Base-by-base conservation (phyloP, 2,113 vertebrate species). In the Zosterops borbonicus region DNA sequence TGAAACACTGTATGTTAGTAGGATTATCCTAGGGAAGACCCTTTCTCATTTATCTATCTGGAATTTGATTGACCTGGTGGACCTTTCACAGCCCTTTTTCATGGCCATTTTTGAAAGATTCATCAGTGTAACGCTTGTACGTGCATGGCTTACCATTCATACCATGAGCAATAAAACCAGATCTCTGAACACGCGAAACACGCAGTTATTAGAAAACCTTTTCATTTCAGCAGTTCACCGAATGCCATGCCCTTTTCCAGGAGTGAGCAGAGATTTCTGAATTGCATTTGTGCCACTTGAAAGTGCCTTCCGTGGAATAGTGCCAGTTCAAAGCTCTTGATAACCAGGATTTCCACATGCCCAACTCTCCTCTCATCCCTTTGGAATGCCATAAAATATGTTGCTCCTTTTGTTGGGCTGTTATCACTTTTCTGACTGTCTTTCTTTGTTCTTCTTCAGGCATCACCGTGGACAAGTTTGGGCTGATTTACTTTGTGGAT, bases 401-500 rank as follows among this genome's bases (percentile, higher is more conserved):
- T 31, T 39, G 14, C 18, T 74, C 35, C 29, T 77, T 5, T 0
- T 63, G 41, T 68, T 33, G 60, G 27, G 52, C 49, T 63, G 31
- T 3, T 4, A 2, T 78, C 50, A 23, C 31, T 78, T 83, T 83
- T 80, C 68, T 96, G 31, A 93, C 44, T 80, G 8, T 56, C 22
- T 67, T 42, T 14, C 8, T 94, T 94, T 83, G 47, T 25, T 41
- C n/a, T 8, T 88, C 25, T 27, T 21, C 97, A 99, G 99, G 99
- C 85, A 99, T 99, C 89, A 99, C 99, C 0, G 99, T 99, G 94
- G 99, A 99, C 97, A 99, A 99, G 87, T 99, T 98, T 18, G 99
- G 99, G 16, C 97, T 99, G 74, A 98, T 99, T 92, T 99, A 99
- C 97, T 99, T 99, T 33, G 99, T 99, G 92, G 99, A 99, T 11